Evolutionary conservation across 2,797 vertebrate genomes (phyloP), one percentile per base, ranked within the genome.

Genomic region (Toxotes lorentzi): DNA sequence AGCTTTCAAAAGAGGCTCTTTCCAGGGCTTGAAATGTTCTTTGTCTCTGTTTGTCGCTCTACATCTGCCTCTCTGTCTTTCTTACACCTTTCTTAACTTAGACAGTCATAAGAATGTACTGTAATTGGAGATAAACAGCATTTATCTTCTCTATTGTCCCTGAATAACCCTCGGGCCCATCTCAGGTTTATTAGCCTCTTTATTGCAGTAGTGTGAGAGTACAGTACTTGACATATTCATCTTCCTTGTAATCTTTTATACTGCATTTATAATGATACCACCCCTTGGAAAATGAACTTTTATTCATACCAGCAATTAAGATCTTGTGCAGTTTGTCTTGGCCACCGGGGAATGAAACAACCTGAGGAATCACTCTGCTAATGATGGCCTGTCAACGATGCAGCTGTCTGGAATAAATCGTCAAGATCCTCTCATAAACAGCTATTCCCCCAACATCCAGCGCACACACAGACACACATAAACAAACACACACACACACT

Each of bases 381-480:
- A 96, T 96, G 94, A 95, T 94, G 94, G 93, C 91, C 95, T 95
- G 95, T 96, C 95, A 96, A 88, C 90, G 85, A 89, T 93, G 94
- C 95, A 96, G 94, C 95, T 96, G 95, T 95, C 95, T 95, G 93
- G 93, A 94, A 96, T 95, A 95, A 95, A 95, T 96, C 88, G 92
- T 95, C 89, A 92, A 85, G 86, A 92, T 93, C 89, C 64, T 71
- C 86, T 91, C 92, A 93, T 92, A 94, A 95, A 95, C 92, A 92
- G 85, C 91, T 93, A 94, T 94, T 95, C 95, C 94, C 95, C 70
- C 71, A 94, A 92, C 94, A 92, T 91, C 64, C 70, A 82, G 76
- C 75, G 79, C 79, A 85, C 82, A 71, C 53, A 82, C 40, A 69
- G 50, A 78, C 86, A 73, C 32, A 73, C 60, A 69, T 60, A 73